Evolutionary conservation across 2,888 invertebrate genomes (phyloP), one percentile per base, ranked within the genome.

Genomic region (Epirrhoe alternata): DNA sequence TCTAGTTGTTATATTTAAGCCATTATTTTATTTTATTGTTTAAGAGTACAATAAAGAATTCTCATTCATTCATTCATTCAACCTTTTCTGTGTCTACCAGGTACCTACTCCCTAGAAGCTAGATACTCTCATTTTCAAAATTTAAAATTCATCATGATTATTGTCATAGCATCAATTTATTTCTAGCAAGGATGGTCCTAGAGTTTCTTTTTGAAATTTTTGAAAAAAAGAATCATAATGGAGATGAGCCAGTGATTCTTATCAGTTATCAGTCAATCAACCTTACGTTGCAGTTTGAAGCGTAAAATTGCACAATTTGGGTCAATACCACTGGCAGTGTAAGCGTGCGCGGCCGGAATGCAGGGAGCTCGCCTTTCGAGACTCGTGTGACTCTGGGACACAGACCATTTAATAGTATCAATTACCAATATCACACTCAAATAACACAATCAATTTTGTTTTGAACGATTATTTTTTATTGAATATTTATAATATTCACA

Each of bases 291-390:
- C 70, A 71, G 71, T 68, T 63, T 69, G 70, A 58, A 68, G 76
- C 80, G 82, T 82, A 79, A 77, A 81, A 76, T 90, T 90, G 82
- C 89, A 82, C 83, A 86, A 89, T 87, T 82, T 75, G 75, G 89
- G 90, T 89, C 90, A 90, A 87, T 90, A 88, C 77, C 89, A 83
- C 75, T 75, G 69, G 74, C 76, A 75, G 69, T 77, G 80, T 77
- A 74, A 73, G 78, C 72, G 73, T 64, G 72, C 77, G 77, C 81
- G 81, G 77, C 80, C 75, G 72, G 79, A 78, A 81, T 82, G 81
- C 84, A 61, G 61, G 58, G 50, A 33, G 60, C 53, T 54, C 49
- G 52, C 24, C 38, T 51, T 42, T 52, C 10, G 33, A 24, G 51
- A n/a, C 31, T 31, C 38, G 33, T 14, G 31, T 47, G 60, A 53